A percentile compares a stretch with the other conserved stretches of the same genome.
Evolutionary conservation across 1,140 invertebrate genomes (phyloP).

Genomic region (Polypedilum vanderplanki): DNA sequence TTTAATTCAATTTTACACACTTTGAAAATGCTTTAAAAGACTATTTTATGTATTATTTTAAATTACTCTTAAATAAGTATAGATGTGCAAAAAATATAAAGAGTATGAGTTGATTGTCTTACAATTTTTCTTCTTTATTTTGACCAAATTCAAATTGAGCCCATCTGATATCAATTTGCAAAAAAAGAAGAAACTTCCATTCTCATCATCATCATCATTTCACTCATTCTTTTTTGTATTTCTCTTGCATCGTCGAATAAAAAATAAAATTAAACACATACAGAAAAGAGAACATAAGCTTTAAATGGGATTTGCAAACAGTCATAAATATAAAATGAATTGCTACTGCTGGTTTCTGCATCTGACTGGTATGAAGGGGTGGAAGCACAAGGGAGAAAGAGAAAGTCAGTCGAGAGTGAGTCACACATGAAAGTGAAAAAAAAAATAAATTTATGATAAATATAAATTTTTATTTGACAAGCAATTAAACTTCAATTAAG

Average conservation of each 20-base stretch:
- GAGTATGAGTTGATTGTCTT: neutral
- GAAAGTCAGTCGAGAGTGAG: neutral
- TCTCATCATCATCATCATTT: too few species aligned
- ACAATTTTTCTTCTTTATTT: too few species aligned
- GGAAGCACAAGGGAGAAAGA: neutral
- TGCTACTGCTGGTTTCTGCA: constrained; percentile 8
- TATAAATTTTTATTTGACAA: constrained; percentile 20
- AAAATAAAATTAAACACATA: too few species aligned
- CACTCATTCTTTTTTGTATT: too few species aligned
- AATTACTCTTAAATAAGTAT: too few species aligned
- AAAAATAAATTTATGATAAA: constrained; percentile 15
- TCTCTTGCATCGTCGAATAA: too few species aligned
- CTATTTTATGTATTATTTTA: too few species aligned
- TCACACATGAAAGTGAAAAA: constrained; percentile 1
- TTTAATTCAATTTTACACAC: too few species aligned
- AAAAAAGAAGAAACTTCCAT: too few species aligned
- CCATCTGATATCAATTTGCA: constrained; percentile 6
- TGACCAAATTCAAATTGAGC: neutral
- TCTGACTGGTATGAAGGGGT: neutral
- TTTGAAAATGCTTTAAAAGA: too few species aligned
- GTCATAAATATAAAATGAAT: constrained; percentile 13
- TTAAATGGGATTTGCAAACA: constrained; percentile 4
- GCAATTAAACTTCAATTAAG: constrained; percentile 19
- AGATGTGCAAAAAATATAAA: neutral
- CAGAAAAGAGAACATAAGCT: neutral